These are phyloP conservation scores for Albula glossodonta DNA, from an alignment of 2,113 vertebrate genomes.

Conservation along the genomic window DNA sequence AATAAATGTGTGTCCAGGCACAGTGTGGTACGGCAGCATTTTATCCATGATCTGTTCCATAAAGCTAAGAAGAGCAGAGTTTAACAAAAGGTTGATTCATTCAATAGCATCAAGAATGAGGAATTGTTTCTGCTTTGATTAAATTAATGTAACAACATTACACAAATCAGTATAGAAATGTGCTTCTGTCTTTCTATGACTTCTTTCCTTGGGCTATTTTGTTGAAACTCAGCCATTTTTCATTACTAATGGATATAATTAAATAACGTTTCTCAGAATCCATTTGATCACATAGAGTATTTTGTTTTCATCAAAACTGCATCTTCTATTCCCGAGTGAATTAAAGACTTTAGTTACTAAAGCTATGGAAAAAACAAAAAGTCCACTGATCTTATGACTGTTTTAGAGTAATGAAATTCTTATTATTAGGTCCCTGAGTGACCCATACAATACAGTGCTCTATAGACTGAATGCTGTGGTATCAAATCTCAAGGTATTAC, in stretches of 20 bases:
- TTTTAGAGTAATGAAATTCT: conserved; percentile 4
- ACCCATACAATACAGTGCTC: neutral
- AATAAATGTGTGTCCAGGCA: neutral
- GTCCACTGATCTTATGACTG: conserved; percentile 12
- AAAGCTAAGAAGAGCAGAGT: conserved; percentile 12
- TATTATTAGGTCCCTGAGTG: neutral
- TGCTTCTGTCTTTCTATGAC: conserved; percentile 21
- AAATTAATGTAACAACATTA: neutral
- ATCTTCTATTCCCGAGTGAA: conserved; percentile 4
- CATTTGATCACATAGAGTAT: conserved; percentile 25
- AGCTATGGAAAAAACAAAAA: neutral
- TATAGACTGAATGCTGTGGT: neutral
- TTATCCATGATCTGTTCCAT: conserved; percentile 23
- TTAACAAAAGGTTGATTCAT: conserved; percentile 36
- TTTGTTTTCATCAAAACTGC: conserved; percentile 9
- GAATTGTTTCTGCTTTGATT: conserved; percentile 28
- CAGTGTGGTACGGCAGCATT: conserved; percentile 26
- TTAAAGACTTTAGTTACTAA: conserved; percentile 14
- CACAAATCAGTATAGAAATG: conserved; percentile 29
- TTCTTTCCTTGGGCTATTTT: conserved; percentile 7
- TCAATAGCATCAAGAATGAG: conserved; percentile 37
- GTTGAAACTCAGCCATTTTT: conserved; percentile 30
- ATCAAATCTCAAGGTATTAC: neutral
- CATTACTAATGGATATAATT: conserved; percentile 32
- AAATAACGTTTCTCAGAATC: conserved; percentile 32